Evolutionary conservation across 2,888 invertebrate species (phyloP).

Genomic region (Thecophora atra): DNA sequence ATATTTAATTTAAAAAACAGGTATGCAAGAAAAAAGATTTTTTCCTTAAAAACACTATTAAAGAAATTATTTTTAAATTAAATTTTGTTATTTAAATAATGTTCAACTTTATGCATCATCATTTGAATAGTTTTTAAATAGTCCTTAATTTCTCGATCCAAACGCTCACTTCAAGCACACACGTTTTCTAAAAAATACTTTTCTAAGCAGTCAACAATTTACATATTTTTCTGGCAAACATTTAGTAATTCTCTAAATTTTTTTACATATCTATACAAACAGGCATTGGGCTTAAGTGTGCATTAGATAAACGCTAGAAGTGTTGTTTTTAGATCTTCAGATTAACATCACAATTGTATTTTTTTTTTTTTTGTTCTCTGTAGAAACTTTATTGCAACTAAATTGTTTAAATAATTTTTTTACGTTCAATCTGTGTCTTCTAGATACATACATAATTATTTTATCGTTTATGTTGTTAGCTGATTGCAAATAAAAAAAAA

Average conservation of each 20-base stretch:
- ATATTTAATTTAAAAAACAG: too few species aligned
- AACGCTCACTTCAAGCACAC: not conserved
- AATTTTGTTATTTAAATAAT: too few species aligned
- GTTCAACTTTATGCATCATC: too few species aligned
- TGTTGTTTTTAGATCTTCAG: too few species aligned
- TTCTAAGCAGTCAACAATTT: constrained; percentile 16
- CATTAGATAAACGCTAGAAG: not conserved
- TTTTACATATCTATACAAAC: not conserved
- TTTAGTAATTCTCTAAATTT: constrained; percentile 4
- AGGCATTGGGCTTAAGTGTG: not conserved
- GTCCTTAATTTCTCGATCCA: not conserved
- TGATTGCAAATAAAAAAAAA: constrained; percentile 34
- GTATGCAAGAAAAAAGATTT: too few species aligned
- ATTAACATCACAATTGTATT: not conserved
- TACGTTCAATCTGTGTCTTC: not conserved
- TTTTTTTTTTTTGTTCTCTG: not conserved
- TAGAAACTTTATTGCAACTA: not conserved
- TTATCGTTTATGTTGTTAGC: constrained; percentile 27
- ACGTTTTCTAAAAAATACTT: constrained; percentile 10
- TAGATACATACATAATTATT: not conserved
- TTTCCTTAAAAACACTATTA: too few species aligned
- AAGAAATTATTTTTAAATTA: too few species aligned
- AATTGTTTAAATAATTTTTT: not conserved
- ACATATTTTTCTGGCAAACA: constrained; percentile 8
- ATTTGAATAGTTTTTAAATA: too few species aligned